phyloP scores from a whole-genome alignment of 2,888 invertebrate species.

The Cerastis leucographa region DNA sequence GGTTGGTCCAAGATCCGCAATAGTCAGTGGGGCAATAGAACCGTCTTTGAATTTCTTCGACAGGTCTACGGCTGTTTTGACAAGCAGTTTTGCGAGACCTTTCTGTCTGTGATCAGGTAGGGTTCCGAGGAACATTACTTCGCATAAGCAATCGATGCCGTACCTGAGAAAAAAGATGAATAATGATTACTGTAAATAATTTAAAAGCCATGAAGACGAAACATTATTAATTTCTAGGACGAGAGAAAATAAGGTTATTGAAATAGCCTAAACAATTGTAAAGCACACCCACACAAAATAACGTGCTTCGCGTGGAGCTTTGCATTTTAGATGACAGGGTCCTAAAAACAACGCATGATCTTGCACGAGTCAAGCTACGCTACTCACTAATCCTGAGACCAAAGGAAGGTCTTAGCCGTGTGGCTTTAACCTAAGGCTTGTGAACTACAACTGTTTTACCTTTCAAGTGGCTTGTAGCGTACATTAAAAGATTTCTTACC shows the following conservation, averaged over 20 bases:
- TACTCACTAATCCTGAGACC: neutral
- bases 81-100: constrained; percentile 89
- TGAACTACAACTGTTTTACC: neutral
- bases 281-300: neutral
- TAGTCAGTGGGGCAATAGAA: constrained; percentile 75
- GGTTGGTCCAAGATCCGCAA: constrained; percentile 82
- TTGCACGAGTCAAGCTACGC: too few relatives aligned
- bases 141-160: constrained; percentile 91
- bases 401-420: neutral
- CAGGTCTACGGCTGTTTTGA: constrained; percentile 89
- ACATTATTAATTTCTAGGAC: neutral
- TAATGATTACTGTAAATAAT: neutral
- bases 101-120: constrained; percentile 86
- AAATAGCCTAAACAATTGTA: neutral
- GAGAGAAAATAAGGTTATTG: neutral
- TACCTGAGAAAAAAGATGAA: constrained; percentile 79
- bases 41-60: constrained; percentile 85
- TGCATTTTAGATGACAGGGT: neutral
- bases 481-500: constrained; percentile 73
- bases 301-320: too few relatives aligned
- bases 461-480: neutral
- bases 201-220: neutral
- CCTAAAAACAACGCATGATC: neutral
- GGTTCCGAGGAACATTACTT: constrained; percentile 93
- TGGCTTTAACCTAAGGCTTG: neutral